Percentiles rank a stretch among this genome's conserved stretches.
Evolutionary conservation across 1,140 invertebrate species (phyloP).

Genomic region (Cardiocondyla obscurior): DNA sequence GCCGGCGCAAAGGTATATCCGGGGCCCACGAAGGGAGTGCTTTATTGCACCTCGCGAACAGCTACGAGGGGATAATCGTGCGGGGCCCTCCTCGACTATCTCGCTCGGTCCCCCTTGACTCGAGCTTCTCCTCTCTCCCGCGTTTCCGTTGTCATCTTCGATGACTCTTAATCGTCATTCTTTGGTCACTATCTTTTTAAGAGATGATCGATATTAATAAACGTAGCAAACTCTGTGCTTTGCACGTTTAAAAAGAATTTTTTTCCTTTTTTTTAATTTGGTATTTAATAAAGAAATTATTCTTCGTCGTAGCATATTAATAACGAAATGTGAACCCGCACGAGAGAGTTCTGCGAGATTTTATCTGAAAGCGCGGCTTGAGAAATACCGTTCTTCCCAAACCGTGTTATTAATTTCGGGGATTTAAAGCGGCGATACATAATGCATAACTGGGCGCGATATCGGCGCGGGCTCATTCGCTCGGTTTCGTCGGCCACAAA

Average conservation of each 20-base stretch:
- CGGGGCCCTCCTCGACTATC: conserved; percentile 31
- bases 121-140: background rate
- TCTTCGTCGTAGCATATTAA: too few relatives aligned
- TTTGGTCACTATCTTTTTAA: background rate
- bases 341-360: background rate
- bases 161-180: conserved; percentile 36
- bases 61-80: conserved; percentile 57
- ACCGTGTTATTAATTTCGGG: conserved; percentile 9
- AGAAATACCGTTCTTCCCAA: background rate
- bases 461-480: conserved; percentile 36
- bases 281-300: background rate
- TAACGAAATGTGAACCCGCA: background rate
- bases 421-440: conserved; percentile 9
- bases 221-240: background rate
- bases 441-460: conserved; percentile 41
- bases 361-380: background rate
- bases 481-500: conserved; percentile 41
- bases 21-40: conserved; percentile 56
- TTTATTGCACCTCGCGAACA: conserved; percentile 57
- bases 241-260: too few relatives aligned
- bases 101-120: background rate
- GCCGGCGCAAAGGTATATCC: conserved; percentile 51
- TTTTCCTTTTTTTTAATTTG: too few relatives aligned
- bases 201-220: conserved; percentile 31
- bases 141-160: conserved; percentile 10